Percentiles rank a stretch among this genome's conserved stretches.
Conservation (phyloP, 2,113 vertebrate genomes). For the Platysteira castanea region DNA sequence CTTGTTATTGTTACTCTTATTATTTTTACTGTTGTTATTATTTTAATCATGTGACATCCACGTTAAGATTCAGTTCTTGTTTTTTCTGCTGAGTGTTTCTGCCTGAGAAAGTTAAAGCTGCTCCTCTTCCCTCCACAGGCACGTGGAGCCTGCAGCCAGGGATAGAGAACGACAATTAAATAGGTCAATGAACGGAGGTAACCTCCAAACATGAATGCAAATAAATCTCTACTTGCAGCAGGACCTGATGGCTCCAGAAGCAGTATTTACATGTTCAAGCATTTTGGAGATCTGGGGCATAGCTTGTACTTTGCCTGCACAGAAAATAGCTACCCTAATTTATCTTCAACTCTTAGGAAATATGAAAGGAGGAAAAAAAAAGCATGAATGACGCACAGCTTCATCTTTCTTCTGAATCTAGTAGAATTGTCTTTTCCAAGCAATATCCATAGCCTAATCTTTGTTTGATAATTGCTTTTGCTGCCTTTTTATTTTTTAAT, state of each 20-base stretch:
- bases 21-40: background rate
- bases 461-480: conserved; percentile 16
- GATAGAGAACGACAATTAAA: conserved; percentile 34
- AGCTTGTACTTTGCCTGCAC: background rate
- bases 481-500: background rate
- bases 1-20: background rate
- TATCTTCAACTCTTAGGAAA: conserved; percentile 28
- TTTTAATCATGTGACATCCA: background rate
- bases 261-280: conserved; percentile 30
- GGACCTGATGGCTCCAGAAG: conserved; percentile 30
- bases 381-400: conserved; percentile 9
- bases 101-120: conserved; percentile 22
- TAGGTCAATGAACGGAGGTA: conserved; percentile 63
- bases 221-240: conserved; percentile 33
- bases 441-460: background rate
- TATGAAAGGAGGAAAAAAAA: background rate
- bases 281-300: conserved; percentile 37
- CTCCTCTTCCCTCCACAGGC: background rate
- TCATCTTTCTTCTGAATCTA: conserved; percentile 6
- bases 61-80: background rate
- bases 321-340: conserved; percentile 40
- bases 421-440: background rate
- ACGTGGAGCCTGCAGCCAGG: background rate
- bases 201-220: conserved; percentile 37
- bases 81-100: background rate